Percentiles rank a stretch among this genome's conserved stretches.
phyloP scores from a whole-genome alignment of 1,140 invertebrate species.

The Drosophila kurseongensis region DNA sequence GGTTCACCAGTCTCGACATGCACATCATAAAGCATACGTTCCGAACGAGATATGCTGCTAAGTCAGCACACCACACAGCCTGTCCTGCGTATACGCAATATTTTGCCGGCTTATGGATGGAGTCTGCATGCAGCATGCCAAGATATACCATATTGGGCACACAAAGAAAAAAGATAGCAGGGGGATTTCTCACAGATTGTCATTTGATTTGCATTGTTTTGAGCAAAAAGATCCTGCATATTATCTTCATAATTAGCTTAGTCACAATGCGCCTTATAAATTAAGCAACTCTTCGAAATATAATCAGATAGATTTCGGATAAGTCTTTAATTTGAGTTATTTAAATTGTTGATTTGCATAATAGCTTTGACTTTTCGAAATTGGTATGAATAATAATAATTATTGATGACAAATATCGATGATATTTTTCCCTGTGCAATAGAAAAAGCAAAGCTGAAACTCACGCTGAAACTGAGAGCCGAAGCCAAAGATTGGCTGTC shows the following conservation, averaged over 20 bases:
- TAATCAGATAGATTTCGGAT: too few species aligned
- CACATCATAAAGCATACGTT: constrained; percentile 73
- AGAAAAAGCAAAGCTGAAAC: constrained; percentile 11
- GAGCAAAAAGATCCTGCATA: too few species aligned
- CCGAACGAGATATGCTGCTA: constrained; percentile 61
- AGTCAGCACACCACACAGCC: constrained; percentile 48
- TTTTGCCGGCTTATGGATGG: constrained; percentile 52
- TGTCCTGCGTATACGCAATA: constrained; percentile 65
- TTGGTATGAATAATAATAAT: background rate
- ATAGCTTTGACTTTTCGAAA: too few species aligned
- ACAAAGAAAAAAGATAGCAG: constrained; percentile 1
- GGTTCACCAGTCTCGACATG: constrained; percentile 38
- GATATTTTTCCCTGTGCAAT: constrained; percentile 13
- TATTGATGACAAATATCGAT: background rate
- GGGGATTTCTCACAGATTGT: background rate
- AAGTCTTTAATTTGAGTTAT: too few species aligned
- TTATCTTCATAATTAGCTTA: too few species aligned
- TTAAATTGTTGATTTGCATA: too few species aligned
- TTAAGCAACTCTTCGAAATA: too few species aligned
- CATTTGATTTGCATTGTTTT: background rate
- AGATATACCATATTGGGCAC: constrained; percentile 4
- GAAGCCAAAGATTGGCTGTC: constrained; percentile 58
- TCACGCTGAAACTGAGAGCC: constrained; percentile 20
- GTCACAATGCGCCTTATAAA: too few species aligned
- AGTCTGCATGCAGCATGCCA: constrained; percentile 46